phyloP scores from a whole-genome alignment of 2,888 invertebrate species.

The Brassicogethes aeneus region DNA sequence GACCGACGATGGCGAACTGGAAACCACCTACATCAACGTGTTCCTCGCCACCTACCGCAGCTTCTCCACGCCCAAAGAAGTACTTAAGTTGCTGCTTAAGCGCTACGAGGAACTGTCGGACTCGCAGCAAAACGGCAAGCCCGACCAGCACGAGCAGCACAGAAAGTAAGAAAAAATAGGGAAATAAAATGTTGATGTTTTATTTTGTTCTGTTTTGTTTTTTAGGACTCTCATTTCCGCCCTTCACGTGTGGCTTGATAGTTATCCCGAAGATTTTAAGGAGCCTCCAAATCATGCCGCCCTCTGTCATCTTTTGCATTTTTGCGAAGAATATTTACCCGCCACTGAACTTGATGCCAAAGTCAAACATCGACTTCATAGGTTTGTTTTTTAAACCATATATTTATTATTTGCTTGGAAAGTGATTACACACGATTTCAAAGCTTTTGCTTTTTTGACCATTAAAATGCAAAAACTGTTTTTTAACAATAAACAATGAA shows the following conservation, averaged over 20 bases:
- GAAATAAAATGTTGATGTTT: constrained; percentile 1
- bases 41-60: constrained; percentile 92
- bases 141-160: constrained; percentile 57
- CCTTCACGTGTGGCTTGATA: constrained; percentile 95
- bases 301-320: constrained; percentile 74
- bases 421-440: not conserved
- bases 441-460: no score
- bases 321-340: constrained; percentile 73
- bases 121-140: constrained; percentile 43
- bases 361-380: constrained; percentile 67
- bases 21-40: constrained; percentile 96
- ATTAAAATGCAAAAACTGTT: no score
- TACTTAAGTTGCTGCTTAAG: constrained; percentile 71
- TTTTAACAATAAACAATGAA: no score
- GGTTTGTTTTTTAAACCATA: no score
- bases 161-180: constrained; percentile 48
- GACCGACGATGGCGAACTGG: constrained; percentile 90
- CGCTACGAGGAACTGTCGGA: constrained; percentile 64
- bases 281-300: constrained; percentile 71
- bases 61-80: constrained; percentile 81
- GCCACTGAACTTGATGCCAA: constrained; percentile 78
- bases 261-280: constrained; percentile 91
- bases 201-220: constrained; percentile 1
- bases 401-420: not conserved
- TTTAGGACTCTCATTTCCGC: constrained; percentile 76